Base-by-base conservation (phyloP, 1,140 invertebrate genomes). In the Carposina sasakii region DNA sequence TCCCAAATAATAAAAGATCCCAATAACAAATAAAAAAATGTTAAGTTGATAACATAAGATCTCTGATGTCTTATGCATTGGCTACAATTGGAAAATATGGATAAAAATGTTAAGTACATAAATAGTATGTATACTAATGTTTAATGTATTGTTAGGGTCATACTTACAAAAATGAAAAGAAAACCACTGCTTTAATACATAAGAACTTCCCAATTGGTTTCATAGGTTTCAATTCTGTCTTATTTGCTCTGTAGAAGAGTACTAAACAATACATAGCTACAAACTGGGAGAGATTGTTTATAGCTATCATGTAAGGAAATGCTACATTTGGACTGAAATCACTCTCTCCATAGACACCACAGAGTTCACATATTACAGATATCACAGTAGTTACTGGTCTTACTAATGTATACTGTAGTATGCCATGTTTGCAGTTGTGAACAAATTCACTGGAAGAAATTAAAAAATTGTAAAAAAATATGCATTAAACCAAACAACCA, bases 151-250 rank as follows among this genome's bases (percentile, higher is more conserved):
- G 6, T n/a, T 30, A 30, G 26, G 24, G 24, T 36, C 30, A 49
- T 46, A 92, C 95, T 93, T 90, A 98, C 96, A 98, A 98, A 85
- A 99, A 99, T 45, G 96, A 98, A 68, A 98, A 96, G 86, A 99
- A 99, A 10, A 99, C 95, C 45, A 99, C 97, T 67, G 95, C 94
- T 88, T 99, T 99, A 52, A 99, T 98, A 76, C 97, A 98, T n/a
- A 98, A 86, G 86, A 98, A 98, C 85, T 99, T 98, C 48, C 94
- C 93, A 57, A 99, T 88, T 5, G 97, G 96, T 68, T 93, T 93
- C 91, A 98, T 96, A 13, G 96, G 96, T 58, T 90, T 89, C 4
- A 98, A 81, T 81, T 97, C 94, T 54, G 92, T 88, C 63, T 90
- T 90, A 79, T 94, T 96, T 8, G 95, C 96, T 83, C 89, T 90